Percentiles rank a stretch among this genome's conserved stretches.
Evolutionary conservation across 2,113 vertebrate genomes (phyloP).

Genomic region (Eublepharis macularius): DNA sequence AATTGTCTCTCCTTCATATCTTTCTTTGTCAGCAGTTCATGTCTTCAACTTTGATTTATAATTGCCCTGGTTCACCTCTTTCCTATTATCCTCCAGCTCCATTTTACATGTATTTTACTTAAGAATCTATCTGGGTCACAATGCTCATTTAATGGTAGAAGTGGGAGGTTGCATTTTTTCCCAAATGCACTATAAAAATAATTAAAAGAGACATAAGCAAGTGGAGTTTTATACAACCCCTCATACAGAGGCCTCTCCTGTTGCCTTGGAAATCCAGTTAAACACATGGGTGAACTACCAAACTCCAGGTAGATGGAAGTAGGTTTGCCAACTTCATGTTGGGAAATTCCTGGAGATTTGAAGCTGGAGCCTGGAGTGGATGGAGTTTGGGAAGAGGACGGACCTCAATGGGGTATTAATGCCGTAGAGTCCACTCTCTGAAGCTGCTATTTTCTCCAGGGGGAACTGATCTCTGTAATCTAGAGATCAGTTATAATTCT

Average conservation of each 20-base stretch:
- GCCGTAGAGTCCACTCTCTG: no score
- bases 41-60: neutral
- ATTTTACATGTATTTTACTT: neutral
- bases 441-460: no score
- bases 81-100: accelerated
- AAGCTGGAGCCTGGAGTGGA: no score
- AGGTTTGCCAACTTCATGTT: no score
- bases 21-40: slow-evolving; percentile 1
- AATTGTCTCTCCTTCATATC: slow-evolving; percentile 18
- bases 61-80: accelerated
- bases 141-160: neutral
- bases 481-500: no score
- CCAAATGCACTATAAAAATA: neutral
- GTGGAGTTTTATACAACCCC: neutral
- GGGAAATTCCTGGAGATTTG: no score
- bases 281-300: neutral
- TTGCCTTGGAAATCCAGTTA: neutral
- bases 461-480: no score
- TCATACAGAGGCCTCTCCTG: neutral
- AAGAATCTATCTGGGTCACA: accelerated
- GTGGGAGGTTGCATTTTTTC: accelerated
- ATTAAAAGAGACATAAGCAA: neutral
- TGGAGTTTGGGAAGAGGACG: no score
- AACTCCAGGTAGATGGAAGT: neutral
- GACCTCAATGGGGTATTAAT: no score